Conservation (phyloP, 2,888 invertebrate genomes). For the Entomobrya proxima region DNA sequence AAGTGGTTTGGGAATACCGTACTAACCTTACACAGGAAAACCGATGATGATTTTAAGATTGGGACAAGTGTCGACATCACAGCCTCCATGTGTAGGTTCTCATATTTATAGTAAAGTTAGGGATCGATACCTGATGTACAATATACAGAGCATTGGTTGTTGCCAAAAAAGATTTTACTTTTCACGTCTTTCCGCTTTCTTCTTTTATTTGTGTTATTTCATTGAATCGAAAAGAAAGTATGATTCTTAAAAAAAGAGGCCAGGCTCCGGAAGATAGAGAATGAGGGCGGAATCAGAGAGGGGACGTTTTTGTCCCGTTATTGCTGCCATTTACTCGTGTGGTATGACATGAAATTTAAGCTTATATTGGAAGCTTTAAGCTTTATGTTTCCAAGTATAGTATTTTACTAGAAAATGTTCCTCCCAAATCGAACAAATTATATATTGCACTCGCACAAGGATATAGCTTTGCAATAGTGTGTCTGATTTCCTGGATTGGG, state of each 20-base stretch:
- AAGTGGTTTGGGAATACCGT: too few species aligned
- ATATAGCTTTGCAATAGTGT: too few species aligned
- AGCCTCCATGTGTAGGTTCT: neutral
- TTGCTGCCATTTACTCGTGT: conserved; percentile 1
- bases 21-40: neutral
- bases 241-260: conserved; percentile 32
- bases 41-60: neutral
- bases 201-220: conserved; percentile 43
- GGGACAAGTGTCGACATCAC: neutral
- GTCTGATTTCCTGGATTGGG: neutral
- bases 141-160: neutral
- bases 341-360: neutral
- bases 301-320: neutral
- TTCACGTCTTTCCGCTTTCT: conserved; percentile 29
- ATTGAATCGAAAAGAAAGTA: conserved; percentile 46
- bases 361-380: too few species aligned
- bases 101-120: too few species aligned
- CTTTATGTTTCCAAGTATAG: too few species aligned
- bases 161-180: conserved; percentile 40
- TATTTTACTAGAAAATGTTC: too few species aligned
- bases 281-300: conserved; percentile 35
- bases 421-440: too few species aligned
- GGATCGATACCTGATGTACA: conserved; percentile 25
- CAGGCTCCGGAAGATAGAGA: conserved; percentile 5
- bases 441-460: too few species aligned